phyloP scores from a whole-genome alignment of 2,888 invertebrate species.

The Eugnorisma glareosa region DNA sequence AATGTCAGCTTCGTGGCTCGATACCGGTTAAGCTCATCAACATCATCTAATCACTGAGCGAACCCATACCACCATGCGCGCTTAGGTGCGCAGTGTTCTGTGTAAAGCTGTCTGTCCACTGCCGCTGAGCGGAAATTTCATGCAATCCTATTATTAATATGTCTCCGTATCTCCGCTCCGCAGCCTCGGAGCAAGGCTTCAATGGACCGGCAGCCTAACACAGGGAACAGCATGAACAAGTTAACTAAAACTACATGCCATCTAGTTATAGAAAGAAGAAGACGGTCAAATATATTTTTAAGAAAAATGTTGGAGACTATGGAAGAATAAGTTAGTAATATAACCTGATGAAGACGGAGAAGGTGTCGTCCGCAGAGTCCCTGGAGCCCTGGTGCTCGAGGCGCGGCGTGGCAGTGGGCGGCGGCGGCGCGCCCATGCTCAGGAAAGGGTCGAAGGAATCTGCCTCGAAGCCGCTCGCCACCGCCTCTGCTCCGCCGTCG shows the following conservation, averaged over 20 bases:
- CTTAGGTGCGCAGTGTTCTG: too few species aligned
- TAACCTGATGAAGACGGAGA: slow-evolving; percentile 94
- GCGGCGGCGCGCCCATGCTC: slow-evolving; percentile 94
- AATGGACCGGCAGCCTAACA: too few species aligned
- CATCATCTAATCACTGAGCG: background rate
- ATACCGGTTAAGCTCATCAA: background rate
- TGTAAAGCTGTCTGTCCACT: too few species aligned
- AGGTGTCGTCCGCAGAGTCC: slow-evolving; percentile 95
- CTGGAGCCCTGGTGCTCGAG: slow-evolving; percentile 92
- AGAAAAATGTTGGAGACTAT: background rate
- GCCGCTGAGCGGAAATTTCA: too few species aligned
- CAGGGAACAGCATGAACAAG: background rate
- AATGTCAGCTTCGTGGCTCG: background rate
- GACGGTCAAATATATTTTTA: background rate
- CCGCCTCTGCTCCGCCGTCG: slow-evolving; percentile 72
- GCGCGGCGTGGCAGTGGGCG: slow-evolving; percentile 92
- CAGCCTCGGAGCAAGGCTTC: too few species aligned
- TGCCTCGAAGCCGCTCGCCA: slow-evolving; percentile 93
- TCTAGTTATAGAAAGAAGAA: background rate
- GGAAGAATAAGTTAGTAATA: background rate
- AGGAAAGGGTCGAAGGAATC: slow-evolving; percentile 95
- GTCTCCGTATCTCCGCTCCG: too few species aligned
- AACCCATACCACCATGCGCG: background rate
- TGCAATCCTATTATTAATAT: too few species aligned
- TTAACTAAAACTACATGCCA: background rate